Evolutionary conservation across 2,888 invertebrate genomes (phyloP).

Genomic region (Caradrina clavipalpis): DNA sequence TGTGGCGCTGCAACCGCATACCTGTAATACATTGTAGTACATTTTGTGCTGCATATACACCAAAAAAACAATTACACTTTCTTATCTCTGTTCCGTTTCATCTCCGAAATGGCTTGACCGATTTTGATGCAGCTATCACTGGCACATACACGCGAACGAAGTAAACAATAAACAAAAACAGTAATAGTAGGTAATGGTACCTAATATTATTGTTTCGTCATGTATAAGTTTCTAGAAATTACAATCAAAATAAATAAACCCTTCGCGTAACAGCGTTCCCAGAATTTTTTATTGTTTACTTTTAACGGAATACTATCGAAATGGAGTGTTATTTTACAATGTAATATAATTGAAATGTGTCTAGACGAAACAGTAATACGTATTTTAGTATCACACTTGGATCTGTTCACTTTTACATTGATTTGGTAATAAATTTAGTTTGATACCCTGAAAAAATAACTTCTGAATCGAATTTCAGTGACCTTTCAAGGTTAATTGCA

Average conservation of each 20-base stretch:
- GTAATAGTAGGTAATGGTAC: too few relatives aligned
- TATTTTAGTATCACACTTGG: constrained; percentile 56
- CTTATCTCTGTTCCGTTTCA: too few relatives aligned
- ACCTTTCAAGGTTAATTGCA: neutral
- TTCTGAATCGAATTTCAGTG: neutral
- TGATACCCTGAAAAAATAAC: neutral
- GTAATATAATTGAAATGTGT: constrained; percentile 43
- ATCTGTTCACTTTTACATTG: constrained; percentile 28
- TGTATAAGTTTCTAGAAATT: neutral
- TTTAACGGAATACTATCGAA: constrained; percentile 13
- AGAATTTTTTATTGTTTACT: constrained; percentile 21
- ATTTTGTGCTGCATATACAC: too few relatives aligned
- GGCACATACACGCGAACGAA: too few relatives aligned
- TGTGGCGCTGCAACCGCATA: too few relatives aligned
- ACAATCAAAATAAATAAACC: neutral
- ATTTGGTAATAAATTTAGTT: constrained; percentile 30
- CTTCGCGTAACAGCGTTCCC: neutral
- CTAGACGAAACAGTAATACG: constrained; percentile 46
- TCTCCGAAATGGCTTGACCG: too few relatives aligned
- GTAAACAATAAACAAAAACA: too few relatives aligned
- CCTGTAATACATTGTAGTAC: too few relatives aligned
- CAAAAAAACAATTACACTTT: too few relatives aligned
- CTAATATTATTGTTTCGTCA: too few relatives aligned
- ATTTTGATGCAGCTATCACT: too few relatives aligned
- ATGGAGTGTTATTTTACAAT: constrained; percentile 38